Percentiles rank a stretch among this genome's conserved stretches.
Evolutionary conservation across 1,140 invertebrate genomes (phyloP).

Genomic region (Formica selysi): DNA sequence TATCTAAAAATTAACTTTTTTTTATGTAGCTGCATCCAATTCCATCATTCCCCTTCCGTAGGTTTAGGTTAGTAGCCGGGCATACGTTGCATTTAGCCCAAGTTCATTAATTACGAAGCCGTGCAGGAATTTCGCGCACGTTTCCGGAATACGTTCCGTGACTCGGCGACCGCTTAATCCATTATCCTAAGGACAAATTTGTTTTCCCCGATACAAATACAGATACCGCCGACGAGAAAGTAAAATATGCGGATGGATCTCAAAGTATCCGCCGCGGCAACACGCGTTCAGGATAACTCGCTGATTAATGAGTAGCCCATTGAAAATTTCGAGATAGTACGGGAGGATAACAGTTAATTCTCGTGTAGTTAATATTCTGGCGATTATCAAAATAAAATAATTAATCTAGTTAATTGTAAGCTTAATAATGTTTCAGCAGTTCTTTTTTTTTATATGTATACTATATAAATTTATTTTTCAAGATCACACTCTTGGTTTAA

Average conservation of each 20-base stretch:
- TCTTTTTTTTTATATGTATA: neutral
- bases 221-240: slow-evolving; percentile 72
- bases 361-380: neutral
- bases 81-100: slow-evolving; percentile 38
- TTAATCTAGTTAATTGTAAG: slow-evolving; percentile 6
- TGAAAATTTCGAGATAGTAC: slow-evolving; percentile 40
- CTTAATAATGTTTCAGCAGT: neutral
- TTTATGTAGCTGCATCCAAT: slow-evolving; percentile 36
- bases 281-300: slow-evolving; percentile 77
- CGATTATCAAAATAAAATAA: slow-evolving; percentile 10
- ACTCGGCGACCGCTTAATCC: slow-evolving; percentile 82
- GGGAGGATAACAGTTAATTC: slow-evolving; percentile 4
- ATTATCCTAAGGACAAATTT: slow-evolving; percentile 84
- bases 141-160: slow-evolving; percentile 74
- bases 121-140: slow-evolving; percentile 74
- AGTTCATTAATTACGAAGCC: slow-evolving; percentile 78
- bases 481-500: neutral
- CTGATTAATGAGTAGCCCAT: slow-evolving; percentile 81
- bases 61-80: neutral
- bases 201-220: slow-evolving; percentile 83
- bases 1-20: neutral
- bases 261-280: slow-evolving; percentile 75
- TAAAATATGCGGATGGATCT: slow-evolving; percentile 69
- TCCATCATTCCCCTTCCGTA: slow-evolving; percentile 8
- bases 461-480: neutral